phyloP scores from a whole-genome alignment of 2,797 vertebrate genomes.

The Rhynchonycteris naso region DNA sequence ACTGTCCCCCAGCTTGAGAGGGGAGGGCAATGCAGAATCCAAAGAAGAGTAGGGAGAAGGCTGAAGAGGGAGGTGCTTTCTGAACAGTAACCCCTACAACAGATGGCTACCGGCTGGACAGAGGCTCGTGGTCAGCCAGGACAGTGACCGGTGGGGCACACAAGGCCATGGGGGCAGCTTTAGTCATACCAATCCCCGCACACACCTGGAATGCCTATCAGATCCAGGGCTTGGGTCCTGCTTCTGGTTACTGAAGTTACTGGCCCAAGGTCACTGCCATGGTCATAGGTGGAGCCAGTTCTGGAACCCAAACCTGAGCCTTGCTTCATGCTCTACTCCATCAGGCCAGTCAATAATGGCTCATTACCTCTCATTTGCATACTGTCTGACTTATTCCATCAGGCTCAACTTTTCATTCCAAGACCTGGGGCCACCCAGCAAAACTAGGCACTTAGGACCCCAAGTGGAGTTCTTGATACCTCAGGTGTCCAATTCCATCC shows the following conservation, averaged over 20 bases:
- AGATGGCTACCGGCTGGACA: neutral
- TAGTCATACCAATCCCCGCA: neutral
- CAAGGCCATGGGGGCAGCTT: too few species aligned
- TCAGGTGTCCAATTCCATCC: neutral
- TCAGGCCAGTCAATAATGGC: conserved; percentile 10
- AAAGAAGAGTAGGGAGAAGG: neutral
- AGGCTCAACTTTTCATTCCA: conserved; percentile 47
- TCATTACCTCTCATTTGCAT: conserved; percentile 55
- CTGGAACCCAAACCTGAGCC: neutral
- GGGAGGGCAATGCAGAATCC: neutral
- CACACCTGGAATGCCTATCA: neutral
- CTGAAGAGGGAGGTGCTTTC: neutral
- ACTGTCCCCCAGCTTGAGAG: neutral
- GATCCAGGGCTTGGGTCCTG: neutral
- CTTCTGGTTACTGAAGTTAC: neutral
- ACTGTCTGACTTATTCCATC: conserved; percentile 41
- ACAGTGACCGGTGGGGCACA: neutral
- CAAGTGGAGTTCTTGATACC: neutral
- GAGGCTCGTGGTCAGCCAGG: neutral
- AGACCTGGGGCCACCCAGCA: neutral
- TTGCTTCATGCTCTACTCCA: neutral
- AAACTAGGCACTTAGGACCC: neutral
- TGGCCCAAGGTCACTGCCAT: neutral
- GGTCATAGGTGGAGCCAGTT: neutral
- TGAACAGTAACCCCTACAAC: neutral